Evolutionary conservation across 2,113 vertebrate genomes (phyloP), one percentile per base, ranked within the genome.

Genomic region (Conger conger): DNA sequence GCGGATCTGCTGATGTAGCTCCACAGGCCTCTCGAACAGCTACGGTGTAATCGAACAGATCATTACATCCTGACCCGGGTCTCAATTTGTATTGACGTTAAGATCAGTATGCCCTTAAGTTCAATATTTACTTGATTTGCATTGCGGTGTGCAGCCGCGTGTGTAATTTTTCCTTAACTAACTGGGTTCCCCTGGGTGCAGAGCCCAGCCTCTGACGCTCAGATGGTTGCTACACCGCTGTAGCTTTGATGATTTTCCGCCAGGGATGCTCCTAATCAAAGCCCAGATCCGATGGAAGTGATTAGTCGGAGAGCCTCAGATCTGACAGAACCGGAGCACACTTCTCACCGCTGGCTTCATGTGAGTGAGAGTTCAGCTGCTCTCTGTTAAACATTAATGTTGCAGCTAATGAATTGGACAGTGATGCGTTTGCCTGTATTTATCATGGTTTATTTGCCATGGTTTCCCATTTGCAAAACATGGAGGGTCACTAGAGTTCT

Each of bases 271-370:
- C 18, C 35, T 38, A 78, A 38, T 82, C 20, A 60, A 42, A 82
- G 80, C 50, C 18, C 15, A 82, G 50, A 82, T 35, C 20, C 33
- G 16, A 37, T 36, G 33, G 80, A 57, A 13, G 40, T 78, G 76
- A 78, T 78, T 78, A 18, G 38, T 33, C 30, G 6, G 53, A 60
- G 45, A 82, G 80, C n/a, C 54, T 36, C 50, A 82, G 42, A 82
- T 60, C 50, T 50, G 50, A 7, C 80, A 84, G 42, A 57, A 57
- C 45, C 54, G 8, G 76, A 57, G 50, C 23, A 27, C 73, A 57
- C 42, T 79, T 84, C 83, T 84, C 73, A 78, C 83, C 35, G 6
- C 45, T 84, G 76, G 73, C 42, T 84, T 79, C 54, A 50, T 33
- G 18, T 53, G 50, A 78, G 45, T 78, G 68, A 42, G 18, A 54